Evolutionary conservation across 2,888 invertebrate species (phyloP), one percentile per base, ranked within the genome.

Genomic region (Hyles lineata): DNA sequence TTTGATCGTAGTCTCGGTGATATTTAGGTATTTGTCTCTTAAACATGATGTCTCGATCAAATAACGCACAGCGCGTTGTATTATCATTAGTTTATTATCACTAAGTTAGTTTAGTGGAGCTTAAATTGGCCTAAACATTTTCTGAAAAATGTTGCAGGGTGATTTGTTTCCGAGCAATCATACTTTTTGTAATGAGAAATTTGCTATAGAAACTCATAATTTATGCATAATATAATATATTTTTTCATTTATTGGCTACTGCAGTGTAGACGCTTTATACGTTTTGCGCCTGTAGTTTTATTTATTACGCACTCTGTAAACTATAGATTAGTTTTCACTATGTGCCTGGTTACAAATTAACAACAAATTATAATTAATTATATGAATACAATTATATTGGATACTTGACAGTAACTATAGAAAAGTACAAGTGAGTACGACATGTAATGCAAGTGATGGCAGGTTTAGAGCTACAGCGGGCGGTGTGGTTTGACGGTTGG

Each of bases 311-410:
- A 61, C 60, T 61, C 15, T 61, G 25, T 59, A 61, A 62, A 32
- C 29, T 63, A 21, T 43, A 43, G n/a, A 63, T 67, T 43, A 21
- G 43, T 67, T 67, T 43, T 67, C 43, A 43, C 63, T 67, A 43
- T 67, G 63, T 67, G 43, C 63, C 63, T 67, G 63, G 43, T 67
- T 67, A 43, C 63, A 43, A 23, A 43, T 63, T 67, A 21, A 67
- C 43, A 35, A 63, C 63, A 67, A 67, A 21, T 67, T 67, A n/a
- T 67, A 43, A 43, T 15, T 67, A 23, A 43, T 21, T 62, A 62
- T 67, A 43, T 35, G 32, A 63, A 63, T 35, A 35, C 21, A 23
- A 21, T 67, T 67, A 67, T 50, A 67, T 43, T 21, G 21, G 21
- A 43, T 43, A 43, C 43, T 17, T 23, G 15, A 23, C 23, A 15